These are phyloP conservation scores for Aulostomus chinensis DNA, from an alignment of 2,797 vertebrate genomes.

Conservation along the genomic window DNA sequence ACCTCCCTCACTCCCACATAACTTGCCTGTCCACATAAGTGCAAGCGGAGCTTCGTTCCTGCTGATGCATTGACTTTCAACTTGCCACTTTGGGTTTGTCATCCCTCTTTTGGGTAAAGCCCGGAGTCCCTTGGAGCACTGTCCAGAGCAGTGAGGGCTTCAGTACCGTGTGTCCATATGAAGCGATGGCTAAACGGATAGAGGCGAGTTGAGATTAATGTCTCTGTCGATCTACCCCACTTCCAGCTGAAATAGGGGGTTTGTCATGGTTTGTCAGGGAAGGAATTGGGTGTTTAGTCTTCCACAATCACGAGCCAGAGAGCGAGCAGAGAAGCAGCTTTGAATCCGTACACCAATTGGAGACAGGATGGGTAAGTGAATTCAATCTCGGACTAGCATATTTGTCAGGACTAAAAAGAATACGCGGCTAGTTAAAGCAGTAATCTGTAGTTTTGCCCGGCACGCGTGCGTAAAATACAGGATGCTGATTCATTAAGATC, in stretches of 20 bases:
- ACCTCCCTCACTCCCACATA: no score
- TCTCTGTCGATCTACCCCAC: slow-evolving; percentile 10
- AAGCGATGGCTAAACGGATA: slow-evolving; percentile 26
- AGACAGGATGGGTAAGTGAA: no score
- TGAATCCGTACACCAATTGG: no score
- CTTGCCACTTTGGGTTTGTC: slow-evolving; percentile 49
- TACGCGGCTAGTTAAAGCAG: no score
- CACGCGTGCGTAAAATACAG: no score
- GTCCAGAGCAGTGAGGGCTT: slow-evolving; percentile 37
- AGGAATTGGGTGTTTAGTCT: slow-evolving; percentile 3
- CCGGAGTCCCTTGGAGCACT: slow-evolving; percentile 39
- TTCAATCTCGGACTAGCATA: no score
- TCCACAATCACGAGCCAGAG: no score
- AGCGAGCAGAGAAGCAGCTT: no score
- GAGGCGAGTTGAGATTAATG: slow-evolving; percentile 37
- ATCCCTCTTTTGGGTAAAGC: slow-evolving; percentile 34
- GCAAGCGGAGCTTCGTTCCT: slow-evolving; percentile 51
- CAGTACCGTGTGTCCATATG: slow-evolving; percentile 22
- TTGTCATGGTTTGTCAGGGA: slow-evolving; percentile 14
- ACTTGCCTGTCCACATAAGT: slow-evolving; percentile 39
- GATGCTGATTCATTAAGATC: no score
- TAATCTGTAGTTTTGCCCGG: no score
- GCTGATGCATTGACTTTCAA: slow-evolving; percentile 55
- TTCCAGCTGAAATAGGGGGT: slow-evolving; percentile 14
- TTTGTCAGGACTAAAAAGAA: no score